Conservation (phyloP, 2,113 vertebrate species). For the Brachirus orientalis region DNA sequence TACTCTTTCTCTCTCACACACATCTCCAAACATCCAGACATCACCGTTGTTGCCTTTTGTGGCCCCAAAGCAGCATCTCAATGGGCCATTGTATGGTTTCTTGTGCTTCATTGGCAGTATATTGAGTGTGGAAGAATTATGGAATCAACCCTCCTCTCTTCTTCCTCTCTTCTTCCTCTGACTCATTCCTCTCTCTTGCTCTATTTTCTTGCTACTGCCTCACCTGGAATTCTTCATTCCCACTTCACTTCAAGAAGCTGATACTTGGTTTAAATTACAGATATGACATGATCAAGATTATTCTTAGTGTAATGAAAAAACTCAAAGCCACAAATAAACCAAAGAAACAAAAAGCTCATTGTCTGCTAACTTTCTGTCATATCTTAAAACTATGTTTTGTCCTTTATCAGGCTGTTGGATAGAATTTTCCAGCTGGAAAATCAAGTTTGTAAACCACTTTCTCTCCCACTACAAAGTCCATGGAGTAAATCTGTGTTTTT, state of each 20-base stretch:
- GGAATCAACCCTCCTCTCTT: constrained; percentile 6
- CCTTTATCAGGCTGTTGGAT: no score
- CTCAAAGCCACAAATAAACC: no score
- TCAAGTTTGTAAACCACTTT: no score
- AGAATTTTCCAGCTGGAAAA: not conserved
- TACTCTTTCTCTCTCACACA: not conserved
- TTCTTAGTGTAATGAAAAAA: no score
- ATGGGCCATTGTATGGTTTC: constrained; percentile 63
- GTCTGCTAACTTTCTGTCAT: no score
- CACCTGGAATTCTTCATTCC: not conserved
- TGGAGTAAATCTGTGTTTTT: no score
- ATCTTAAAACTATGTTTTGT: no score
- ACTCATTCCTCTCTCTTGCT: not conserved
- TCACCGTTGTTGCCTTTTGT: constrained; percentile 60
- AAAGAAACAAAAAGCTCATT: no score
- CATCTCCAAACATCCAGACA: constrained; percentile 4
- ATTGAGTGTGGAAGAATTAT: constrained; percentile 59
- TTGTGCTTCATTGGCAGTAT: constrained; percentile 61
- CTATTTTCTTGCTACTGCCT: not conserved
- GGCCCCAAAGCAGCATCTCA: constrained; percentile 58
- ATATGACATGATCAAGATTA: no score
- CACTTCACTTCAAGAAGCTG: not conserved
- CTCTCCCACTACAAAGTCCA: no score
- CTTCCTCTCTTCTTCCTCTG: not conserved
- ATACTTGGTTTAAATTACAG: not conserved